Evolutionary conservation across 2,113 vertebrate genomes (phyloP).

Genomic region (Oxyura jamaicensis): DNA sequence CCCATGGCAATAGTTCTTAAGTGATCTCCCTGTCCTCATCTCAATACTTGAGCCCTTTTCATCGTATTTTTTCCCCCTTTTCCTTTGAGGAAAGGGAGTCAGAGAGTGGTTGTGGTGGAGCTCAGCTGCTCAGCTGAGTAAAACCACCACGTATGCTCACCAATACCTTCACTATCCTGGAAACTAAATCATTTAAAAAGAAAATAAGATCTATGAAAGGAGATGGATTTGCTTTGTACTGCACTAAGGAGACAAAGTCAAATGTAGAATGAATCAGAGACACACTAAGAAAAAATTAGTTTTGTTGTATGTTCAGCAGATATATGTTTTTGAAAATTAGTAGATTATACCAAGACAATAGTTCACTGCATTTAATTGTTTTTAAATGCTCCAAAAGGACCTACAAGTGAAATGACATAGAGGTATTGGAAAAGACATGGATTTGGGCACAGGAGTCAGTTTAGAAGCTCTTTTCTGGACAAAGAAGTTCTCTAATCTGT

Average conservation of each 20-base stretch:
- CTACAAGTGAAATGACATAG: neutral
- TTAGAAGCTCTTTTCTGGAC: neutral
- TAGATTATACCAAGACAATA: neutral
- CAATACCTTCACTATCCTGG: neutral
- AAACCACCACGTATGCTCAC: neutral
- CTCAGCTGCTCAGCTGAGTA: too few relatives aligned
- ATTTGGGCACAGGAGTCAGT: neutral
- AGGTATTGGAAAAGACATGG: neutral
- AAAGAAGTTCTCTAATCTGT: neutral
- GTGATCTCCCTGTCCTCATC: too few relatives aligned
- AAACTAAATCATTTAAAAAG: constrained; percentile 32
- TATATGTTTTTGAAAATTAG: constrained; percentile 20
- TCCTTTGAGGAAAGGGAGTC: too few relatives aligned
- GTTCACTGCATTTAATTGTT: neutral
- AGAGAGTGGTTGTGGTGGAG: too few relatives aligned
- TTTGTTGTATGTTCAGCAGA: neutral
- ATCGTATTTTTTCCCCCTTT: too few relatives aligned
- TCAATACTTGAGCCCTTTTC: too few relatives aligned
- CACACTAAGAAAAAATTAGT: neutral
- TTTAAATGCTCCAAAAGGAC: neutral
- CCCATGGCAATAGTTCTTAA: too few relatives aligned
- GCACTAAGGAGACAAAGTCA: constrained; percentile 37
- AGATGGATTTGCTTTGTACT: constrained; percentile 37
- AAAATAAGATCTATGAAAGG: constrained; percentile 34
- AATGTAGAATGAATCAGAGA: constrained; percentile 28